Conservation (phyloP, 1,140 invertebrate genomes). For the Galleria mellonella region DNA sequence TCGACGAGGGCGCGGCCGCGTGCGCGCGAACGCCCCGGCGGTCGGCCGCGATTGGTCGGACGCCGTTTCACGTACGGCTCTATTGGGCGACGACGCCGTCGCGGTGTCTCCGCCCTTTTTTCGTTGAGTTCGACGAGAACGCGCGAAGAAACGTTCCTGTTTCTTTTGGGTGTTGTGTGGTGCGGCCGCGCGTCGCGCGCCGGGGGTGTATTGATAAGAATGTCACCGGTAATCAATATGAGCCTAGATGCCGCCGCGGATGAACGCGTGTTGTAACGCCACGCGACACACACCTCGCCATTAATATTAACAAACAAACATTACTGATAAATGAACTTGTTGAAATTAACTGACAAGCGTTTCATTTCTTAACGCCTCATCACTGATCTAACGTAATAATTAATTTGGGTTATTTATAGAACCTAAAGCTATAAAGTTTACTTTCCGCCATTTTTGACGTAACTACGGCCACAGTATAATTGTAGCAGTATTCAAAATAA, state of each 20-base stretch:
- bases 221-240: constrained; percentile 77
- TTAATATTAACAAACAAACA: background rate
- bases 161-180: constrained; percentile 64
- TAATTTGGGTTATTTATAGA: no score
- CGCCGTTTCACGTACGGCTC: constrained; percentile 13
- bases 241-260: constrained; percentile 29
- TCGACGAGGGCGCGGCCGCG: constrained; percentile 59
- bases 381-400: no score
- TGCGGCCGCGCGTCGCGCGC: constrained; percentile 42
- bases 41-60: constrained; percentile 34
- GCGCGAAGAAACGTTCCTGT: constrained; percentile 69
- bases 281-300: background rate
- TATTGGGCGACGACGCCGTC: constrained; percentile 43
- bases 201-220: constrained; percentile 77
- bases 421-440: no score
- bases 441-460: no score
- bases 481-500: background rate
- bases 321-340: no score
- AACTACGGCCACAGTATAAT: no score
- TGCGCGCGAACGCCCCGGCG: constrained; percentile 59
- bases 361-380: no score
- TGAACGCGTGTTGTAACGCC: constrained; percentile 5
- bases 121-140: constrained; percentile 54
- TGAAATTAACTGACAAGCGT: no score
- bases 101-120: constrained; percentile 66